These are phyloP conservation scores for Drosophila meridiana DNA, from an alignment of 2,888 invertebrate species.

Conservation along the genomic window DNA sequence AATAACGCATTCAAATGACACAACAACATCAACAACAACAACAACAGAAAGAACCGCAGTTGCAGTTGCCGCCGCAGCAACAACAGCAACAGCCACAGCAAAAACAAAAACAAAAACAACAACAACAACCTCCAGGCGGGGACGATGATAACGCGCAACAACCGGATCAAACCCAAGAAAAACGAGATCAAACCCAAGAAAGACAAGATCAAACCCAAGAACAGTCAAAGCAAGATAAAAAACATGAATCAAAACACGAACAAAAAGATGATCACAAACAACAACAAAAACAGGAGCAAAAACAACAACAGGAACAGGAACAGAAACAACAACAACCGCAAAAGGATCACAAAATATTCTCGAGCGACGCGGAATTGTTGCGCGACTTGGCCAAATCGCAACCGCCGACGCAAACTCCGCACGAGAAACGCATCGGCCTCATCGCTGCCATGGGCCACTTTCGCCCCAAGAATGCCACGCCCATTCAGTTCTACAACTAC, in stretches of 20 bases:
- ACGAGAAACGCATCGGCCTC: conserved; percentile 31
- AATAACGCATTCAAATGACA: background rate
- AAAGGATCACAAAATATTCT: background rate
- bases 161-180: background rate
- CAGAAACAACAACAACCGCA: background rate
- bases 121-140: background rate
- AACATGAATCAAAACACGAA: no score
- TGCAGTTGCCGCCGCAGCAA: background rate
- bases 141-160: background rate
- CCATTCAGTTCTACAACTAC: conserved; percentile 66
- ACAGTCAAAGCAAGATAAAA: background rate
- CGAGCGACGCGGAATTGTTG: background rate
- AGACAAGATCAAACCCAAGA: background rate
- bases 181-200: background rate
- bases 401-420: background rate
- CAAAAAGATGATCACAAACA: no score
- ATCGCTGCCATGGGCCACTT: conserved; percentile 39
- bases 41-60: background rate
- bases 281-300: background rate
- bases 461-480: conserved; percentile 46
- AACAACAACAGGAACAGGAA: background rate
- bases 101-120: background rate
- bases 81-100: background rate
- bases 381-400: background rate
- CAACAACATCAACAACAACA: background rate